phyloP scores from a whole-genome alignment of 2,797 vertebrate species.

The Natrix natrix region DNA sequence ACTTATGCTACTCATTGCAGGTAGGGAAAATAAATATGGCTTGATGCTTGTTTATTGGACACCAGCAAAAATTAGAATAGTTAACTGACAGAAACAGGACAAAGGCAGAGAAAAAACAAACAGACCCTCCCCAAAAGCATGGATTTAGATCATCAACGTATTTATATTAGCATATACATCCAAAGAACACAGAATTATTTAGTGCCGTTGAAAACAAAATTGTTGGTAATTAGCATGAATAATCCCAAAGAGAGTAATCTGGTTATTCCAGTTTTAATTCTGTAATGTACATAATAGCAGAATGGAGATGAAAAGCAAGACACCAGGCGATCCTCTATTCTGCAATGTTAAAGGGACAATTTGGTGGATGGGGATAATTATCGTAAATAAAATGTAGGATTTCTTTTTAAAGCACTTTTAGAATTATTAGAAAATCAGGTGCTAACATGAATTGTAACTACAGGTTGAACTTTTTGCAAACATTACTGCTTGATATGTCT shows the following conservation, averaged over 20 bases:
- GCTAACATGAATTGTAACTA: not conserved
- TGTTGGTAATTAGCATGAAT: not conserved
- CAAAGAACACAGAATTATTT: not conserved
- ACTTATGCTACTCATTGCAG: not conserved
- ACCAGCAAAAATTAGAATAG: not conserved
- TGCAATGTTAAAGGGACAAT: not conserved
- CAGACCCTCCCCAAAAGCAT: not conserved
- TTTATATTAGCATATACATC: not conserved
- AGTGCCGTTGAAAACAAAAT: not conserved
- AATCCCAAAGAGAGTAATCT: not conserved
- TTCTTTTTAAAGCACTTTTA: not conserved
- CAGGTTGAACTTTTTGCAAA: not conserved
- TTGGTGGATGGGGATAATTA: not conserved
- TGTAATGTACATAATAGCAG: not conserved
- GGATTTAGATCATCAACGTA: not conserved
- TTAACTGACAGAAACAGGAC: not conserved
- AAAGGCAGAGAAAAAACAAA: not conserved
- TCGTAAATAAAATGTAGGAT: not conserved
- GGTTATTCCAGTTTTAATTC: not conserved
- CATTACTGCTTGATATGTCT: not conserved
- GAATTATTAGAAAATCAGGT: not conserved
- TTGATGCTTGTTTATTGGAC: not conserved
- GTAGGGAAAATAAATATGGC: not conserved
- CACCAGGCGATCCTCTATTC: not conserved
- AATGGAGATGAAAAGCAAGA: not conserved